A percentile compares a stretch with the other conserved stretches of the same genome.
These are phyloP conservation scores for Agrochola lota DNA, from an alignment of 2,888 invertebrate genomes.

Conservation along the genomic window DNA sequence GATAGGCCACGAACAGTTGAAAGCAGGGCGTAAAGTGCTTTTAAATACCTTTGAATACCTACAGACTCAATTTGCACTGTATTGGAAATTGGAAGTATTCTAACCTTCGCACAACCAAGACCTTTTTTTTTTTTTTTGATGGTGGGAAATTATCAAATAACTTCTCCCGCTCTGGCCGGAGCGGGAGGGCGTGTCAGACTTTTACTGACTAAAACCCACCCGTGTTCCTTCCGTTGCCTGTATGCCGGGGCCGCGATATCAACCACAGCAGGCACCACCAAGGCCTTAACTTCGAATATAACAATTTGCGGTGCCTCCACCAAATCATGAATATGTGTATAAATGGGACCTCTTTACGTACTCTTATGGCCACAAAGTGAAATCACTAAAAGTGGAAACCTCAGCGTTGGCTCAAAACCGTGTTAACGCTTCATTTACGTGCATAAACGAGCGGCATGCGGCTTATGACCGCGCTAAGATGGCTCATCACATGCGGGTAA, in stretches of 20 bases:
- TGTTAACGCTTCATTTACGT: constrained; percentile 59
- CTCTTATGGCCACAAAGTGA: constrained; percentile 47
- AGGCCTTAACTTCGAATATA: background rate
- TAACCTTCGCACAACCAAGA: background rate
- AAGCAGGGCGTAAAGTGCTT: constrained; percentile 36
- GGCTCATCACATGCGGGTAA: constrained; percentile 45
- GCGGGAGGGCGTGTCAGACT: too few relatives aligned
- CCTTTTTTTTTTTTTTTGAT: too few relatives aligned
- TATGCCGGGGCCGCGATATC: too few relatives aligned
- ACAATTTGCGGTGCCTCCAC: constrained; percentile 4
- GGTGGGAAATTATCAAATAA: too few relatives aligned
- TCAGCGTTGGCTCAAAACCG: constrained; percentile 48
- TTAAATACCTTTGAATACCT: constrained; percentile 2
- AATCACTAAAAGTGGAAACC: constrained; percentile 55
- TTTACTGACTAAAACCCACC: too few relatives aligned
- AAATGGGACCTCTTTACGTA: constrained; percentile 21
- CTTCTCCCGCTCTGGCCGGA: too few relatives aligned
- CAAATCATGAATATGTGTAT: background rate
- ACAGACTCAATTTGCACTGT: constrained; percentile 28
- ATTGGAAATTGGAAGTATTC: background rate
- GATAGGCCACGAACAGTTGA: constrained; percentile 51
- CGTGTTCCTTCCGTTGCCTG: too few relatives aligned
- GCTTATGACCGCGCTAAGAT: constrained; percentile 51
- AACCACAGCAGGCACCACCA: too few relatives aligned
- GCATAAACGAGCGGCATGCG: constrained; percentile 40